Evolutionary conservation across 2,888 invertebrate genomes (phyloP).

Genomic region (Chouioia cunea): DNA sequence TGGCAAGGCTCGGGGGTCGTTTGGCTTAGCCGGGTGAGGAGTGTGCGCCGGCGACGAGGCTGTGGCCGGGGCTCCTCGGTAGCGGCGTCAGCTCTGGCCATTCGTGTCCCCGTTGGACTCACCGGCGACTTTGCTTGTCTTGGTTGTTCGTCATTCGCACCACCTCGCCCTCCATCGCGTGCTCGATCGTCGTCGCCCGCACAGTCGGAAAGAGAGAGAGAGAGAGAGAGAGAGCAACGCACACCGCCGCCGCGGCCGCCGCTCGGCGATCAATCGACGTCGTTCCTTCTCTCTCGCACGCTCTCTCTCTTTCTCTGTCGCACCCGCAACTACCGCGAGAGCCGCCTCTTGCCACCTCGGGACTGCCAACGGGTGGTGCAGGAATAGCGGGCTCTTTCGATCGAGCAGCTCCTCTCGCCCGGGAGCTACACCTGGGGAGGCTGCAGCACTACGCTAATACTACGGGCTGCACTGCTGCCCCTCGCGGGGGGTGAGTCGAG

Average conservation of each 20-base stretch:
- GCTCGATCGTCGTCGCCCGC: conserved; percentile 1
- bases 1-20: not conserved
- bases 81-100: conserved; percentile 14
- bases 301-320: not conserved
- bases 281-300: conserved; percentile 35
- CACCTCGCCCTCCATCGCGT: conserved; percentile 41
- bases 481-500: not conserved
- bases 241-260: conserved; percentile 14
- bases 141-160: not conserved
- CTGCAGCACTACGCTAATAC: too few species aligned
- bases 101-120: not conserved
- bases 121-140: not conserved
- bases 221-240: not conserved
- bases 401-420: too few species aligned
- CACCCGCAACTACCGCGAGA: not conserved
- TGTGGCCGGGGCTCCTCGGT: not conserved
- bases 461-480: not conserved
- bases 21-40: not conserved
- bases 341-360: too few species aligned
- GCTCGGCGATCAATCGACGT: conserved; percentile 27
- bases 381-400: conserved; percentile 15
- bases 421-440: too few species aligned
- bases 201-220: not conserved
- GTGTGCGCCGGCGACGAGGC: not conserved
- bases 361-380: not conserved